Evolutionary conservation across 2,888 invertebrate species (phyloP).

Genomic region (Scaptomyza polygonia): DNA sequence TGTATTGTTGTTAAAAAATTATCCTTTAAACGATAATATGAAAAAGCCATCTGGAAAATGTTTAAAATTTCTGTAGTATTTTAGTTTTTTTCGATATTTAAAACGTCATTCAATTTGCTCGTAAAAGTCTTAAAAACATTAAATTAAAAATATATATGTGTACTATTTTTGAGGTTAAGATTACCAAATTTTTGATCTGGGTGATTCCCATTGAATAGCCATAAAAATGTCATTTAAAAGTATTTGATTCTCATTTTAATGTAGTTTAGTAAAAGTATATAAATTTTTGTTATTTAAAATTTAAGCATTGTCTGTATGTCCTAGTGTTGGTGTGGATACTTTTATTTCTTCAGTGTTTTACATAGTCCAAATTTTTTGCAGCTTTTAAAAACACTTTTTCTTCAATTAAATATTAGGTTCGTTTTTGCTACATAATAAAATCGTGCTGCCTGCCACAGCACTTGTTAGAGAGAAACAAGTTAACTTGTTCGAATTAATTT

Average conservation of each 20-base stretch:
- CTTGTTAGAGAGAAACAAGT: constrained; percentile 25
- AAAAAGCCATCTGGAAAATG: constrained; percentile 62
- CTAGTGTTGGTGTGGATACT: constrained; percentile 19
- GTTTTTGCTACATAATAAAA: constrained; percentile 34
- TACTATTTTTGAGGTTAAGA: constrained; percentile 34
- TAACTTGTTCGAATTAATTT: constrained; percentile 31
- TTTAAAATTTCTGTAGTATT: constrained; percentile 45
- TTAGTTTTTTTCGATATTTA: constrained; percentile 49
- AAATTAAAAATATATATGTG: constrained; percentile 68
- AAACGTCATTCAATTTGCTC: constrained; percentile 60
- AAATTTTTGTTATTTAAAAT: constrained; percentile 58
- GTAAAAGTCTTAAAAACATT: constrained; percentile 79
- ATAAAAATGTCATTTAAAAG: constrained; percentile 69
- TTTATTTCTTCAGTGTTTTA: constrained; percentile 16
- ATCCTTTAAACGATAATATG: constrained; percentile 43
- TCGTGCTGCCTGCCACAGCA: constrained; percentile 16
- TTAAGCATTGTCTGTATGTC: constrained; percentile 39
- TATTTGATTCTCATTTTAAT: constrained; percentile 44
- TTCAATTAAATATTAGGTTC: constrained; percentile 9
- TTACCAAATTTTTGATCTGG: constrained; percentile 60
- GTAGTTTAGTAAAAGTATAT: constrained; percentile 60
- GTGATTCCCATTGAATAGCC: constrained; percentile 36
- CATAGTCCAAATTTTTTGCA: constrained; percentile 26
- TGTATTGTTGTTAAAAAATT: constrained; percentile 19
- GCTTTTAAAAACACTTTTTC: constrained; percentile 24